A percentile compares a stretch with the other conserved stretches of the same genome.
phyloP scores from a whole-genome alignment of 2,113 vertebrate species.

The Oryzias melastigma region DNA sequence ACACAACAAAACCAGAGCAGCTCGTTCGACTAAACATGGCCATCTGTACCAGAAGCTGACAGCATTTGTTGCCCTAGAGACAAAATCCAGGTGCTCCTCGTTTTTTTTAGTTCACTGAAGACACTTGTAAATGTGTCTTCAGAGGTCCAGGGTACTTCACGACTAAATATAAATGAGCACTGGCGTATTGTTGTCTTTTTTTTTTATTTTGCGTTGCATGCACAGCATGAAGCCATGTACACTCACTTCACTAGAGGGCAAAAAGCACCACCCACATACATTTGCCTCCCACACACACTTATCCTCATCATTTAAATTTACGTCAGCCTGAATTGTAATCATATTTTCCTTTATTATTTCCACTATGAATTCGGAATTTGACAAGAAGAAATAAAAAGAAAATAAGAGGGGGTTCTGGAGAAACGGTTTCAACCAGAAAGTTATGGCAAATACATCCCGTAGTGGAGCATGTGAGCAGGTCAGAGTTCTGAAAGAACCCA shows the following conservation, averaged over 20 bases:
- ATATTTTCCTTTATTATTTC: conserved; percentile 28
- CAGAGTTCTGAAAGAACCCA: conserved; percentile 51
- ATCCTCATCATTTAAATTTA: conserved; percentile 50
- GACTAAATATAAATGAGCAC: conserved; percentile 20
- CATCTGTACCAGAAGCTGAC: conserved; percentile 2
- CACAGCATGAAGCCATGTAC: conserved; percentile 28
- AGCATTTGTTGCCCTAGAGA: conserved; percentile 2
- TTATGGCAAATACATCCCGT: conserved; percentile 13
- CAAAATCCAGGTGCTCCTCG: not conserved
- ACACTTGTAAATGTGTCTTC: conserved; percentile 14
- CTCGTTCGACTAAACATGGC: conserved; percentile 4
- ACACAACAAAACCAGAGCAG: not conserved
- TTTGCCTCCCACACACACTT: conserved; percentile 46
- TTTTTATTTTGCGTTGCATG: not conserved
- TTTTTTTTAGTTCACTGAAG: not conserved
- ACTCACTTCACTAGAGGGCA: conserved; percentile 50
- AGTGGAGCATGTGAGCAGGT: conserved; percentile 36
- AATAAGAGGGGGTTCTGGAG: conserved; percentile 7
- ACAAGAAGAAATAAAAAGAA: conserved; percentile 9
- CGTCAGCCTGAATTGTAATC: conserved; percentile 28
- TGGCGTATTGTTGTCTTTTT: conserved; percentile 8
- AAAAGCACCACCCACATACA: conserved; percentile 57
- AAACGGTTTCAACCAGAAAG: conserved; percentile 30
- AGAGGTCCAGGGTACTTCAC: conserved; percentile 12
- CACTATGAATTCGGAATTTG: conserved; percentile 24